phyloP scores from a whole-genome alignment of 2,797 vertebrate species.

The Denticeps clupeoides region DNA sequence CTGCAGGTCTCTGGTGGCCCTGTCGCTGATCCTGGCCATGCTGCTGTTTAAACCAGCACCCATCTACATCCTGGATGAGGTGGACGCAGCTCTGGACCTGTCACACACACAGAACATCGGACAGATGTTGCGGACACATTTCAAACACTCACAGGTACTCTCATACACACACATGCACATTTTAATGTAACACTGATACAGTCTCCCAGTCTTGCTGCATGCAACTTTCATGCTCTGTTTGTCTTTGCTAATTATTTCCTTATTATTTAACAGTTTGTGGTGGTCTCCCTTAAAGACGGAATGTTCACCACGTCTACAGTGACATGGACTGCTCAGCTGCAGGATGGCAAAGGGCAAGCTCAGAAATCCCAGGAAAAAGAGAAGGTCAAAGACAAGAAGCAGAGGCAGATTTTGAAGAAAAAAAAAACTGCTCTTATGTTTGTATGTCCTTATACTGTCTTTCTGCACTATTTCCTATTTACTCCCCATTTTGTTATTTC shows the following conservation, averaged over 20 bases:
- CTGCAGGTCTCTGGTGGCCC: constrained; percentile 81
- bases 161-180: not conserved
- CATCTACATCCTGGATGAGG: constrained; percentile 94
- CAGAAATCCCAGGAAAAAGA: constrained; percentile 50
- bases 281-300: constrained; percentile 94
- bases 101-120: constrained; percentile 97
- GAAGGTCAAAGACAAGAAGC: constrained; percentile 45
- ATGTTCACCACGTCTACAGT: constrained; percentile 94
- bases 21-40: constrained; percentile 92
- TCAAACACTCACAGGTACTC: constrained; percentile 81
- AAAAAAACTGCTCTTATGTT: too few species aligned
- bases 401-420: constrained; percentile 27
- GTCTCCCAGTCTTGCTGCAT: not conserved
- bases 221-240: not conserved
- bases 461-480: too few species aligned
- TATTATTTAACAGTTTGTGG: constrained; percentile 68
- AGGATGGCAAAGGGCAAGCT: constrained; percentile 33
- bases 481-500: too few species aligned
- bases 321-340: constrained; percentile 58
- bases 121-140: constrained; percentile 87
- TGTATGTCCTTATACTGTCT: too few species aligned
- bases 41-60: constrained; percentile 94
- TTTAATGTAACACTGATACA: not conserved
- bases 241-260: not conserved
- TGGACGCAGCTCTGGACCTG: constrained; percentile 92